Percentiles rank a stretch among this genome's conserved stretches.
phyloP scores from a whole-genome alignment of 2,113 vertebrate species.

The Ia io region DNA sequence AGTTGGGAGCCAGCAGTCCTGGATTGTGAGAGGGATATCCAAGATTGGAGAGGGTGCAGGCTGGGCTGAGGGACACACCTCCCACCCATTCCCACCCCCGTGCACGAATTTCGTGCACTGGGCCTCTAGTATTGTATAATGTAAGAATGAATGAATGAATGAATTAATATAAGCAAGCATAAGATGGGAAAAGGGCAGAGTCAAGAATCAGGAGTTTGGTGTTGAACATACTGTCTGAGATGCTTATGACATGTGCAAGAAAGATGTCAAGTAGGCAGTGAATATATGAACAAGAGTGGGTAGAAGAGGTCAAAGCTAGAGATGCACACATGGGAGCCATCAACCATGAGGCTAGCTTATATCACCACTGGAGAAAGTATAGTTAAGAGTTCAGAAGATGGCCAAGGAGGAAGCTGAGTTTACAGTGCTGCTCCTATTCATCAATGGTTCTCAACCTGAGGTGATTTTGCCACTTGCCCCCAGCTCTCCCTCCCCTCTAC shows the following conservation, averaged over 20 bases:
- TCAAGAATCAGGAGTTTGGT: neutral
- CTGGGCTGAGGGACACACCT: no score
- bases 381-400: neutral
- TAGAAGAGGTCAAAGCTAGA: neutral
- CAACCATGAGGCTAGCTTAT: neutral
- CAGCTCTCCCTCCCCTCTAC: accelerated
- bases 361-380: neutral
- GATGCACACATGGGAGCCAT: neutral
- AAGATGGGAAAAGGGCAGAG: neutral
- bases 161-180: neutral
- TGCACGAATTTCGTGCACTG: no score
- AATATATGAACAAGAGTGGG: neutral
- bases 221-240: neutral
- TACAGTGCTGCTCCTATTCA: neutral
- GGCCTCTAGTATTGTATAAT: neutral
- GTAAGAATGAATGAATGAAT: neutral
- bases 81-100: no score
- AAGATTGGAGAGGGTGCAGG: no score
- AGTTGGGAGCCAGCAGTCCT: no score
- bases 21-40: no score
- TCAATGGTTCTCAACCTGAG: neutral
- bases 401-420: neutral
- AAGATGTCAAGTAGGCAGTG: neutral
- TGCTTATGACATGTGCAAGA: neutral
- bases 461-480: neutral